Evolutionary conservation across 2,888 invertebrate species (phyloP).

Genomic region (Tryphoninae sp.): DNA sequence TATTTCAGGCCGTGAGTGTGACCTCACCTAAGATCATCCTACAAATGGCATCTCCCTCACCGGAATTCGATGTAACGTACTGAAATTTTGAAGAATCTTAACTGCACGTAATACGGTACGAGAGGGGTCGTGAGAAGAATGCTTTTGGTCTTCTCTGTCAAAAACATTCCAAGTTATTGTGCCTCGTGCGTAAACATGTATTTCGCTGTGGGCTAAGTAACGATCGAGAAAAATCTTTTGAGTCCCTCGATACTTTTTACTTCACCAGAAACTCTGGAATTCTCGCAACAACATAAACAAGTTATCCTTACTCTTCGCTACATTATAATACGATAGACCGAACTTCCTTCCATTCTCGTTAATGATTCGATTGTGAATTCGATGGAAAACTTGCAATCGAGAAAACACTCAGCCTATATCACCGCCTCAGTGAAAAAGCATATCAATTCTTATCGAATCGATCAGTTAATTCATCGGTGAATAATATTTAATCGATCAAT

Average conservation of each 20-base stretch:
- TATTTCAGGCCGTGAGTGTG: slow-evolving; percentile 1
- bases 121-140: background rate
- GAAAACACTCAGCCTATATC: no score
- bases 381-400: no score
- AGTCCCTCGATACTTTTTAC: background rate
- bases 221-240: background rate
- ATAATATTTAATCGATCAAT: no score
- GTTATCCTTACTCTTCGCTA: background rate
- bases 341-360: no score
- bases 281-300: background rate
- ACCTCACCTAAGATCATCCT: background rate
- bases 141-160: background rate
- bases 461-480: no score
- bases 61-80: slow-evolving; percentile 1
- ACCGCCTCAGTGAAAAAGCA: no score
- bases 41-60: background rate
- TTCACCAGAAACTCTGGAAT: background rate
- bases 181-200: no score
- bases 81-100: slow-evolving; percentile 31
- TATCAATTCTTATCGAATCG: no score
- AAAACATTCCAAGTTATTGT: no score
- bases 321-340: no score
- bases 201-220: no score
- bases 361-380: no score
- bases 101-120: background rate